A percentile compares a stretch with the other conserved stretches of the same genome.
phyloP scores from a whole-genome alignment of 2,113 vertebrate genomes.

The Lamprotornis superbus region DNA sequence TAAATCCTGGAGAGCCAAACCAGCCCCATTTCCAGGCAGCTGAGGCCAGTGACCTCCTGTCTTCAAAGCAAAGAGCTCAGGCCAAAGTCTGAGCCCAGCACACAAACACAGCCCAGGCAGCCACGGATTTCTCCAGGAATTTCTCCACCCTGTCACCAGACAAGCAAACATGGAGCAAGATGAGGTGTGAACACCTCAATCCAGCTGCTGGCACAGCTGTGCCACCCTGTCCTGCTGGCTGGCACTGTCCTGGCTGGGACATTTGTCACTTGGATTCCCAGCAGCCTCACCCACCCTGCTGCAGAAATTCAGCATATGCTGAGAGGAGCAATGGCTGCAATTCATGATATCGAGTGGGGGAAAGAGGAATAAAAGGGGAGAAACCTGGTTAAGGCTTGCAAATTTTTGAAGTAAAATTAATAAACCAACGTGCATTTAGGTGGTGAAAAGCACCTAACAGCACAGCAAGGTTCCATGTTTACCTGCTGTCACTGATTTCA shows the following conservation, averaged over 20 bases:
- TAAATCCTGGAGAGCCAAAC: background rate
- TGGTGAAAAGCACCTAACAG: conserved; percentile 27
- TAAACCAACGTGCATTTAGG: background rate
- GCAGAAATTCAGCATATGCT: background rate
- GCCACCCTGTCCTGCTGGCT: background rate
- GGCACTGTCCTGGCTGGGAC: background rate
- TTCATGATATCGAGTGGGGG: background rate
- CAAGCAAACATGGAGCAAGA: background rate
- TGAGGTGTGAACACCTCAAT: background rate
- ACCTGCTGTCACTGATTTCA: conserved; percentile 52
- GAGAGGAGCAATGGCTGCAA: background rate
- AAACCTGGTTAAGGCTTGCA: background rate
- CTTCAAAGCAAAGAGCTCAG: background rate
- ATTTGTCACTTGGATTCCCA: background rate
- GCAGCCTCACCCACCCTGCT: background rate
- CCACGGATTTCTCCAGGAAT: background rate
- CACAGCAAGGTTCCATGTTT: conserved; percentile 55
- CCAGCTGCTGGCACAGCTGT: background rate
- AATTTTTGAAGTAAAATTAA: conserved; percentile 29
- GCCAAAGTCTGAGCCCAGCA: background rate
- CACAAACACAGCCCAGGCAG: background rate
- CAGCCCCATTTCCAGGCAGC: background rate
- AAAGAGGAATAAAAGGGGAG: background rate
- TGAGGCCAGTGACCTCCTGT: background rate
- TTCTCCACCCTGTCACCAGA: background rate